Evolutionary conservation across 30 jellyfish, hydroid and myxozoan genomes (phyloP).

Genomic region (Euphysa ruthae): DNA sequence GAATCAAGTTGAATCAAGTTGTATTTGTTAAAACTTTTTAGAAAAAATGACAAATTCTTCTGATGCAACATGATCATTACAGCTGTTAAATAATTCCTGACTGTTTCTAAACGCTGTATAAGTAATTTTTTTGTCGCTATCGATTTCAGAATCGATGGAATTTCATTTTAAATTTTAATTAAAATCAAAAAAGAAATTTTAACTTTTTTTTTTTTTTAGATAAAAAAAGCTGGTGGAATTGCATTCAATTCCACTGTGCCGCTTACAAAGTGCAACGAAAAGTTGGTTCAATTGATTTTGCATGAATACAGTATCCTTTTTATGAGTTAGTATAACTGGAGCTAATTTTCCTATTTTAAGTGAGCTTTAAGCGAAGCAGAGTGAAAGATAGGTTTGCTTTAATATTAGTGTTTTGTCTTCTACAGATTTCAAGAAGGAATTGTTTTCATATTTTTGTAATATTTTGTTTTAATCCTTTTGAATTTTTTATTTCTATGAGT

Average conservation of each 20-base stretch:
- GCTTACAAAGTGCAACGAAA: conserved; percentile 65
- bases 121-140: no score
- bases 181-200: no score
- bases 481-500: neutral
- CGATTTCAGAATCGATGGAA: no score
- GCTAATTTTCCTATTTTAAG: neutral
- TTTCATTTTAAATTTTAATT: no score
- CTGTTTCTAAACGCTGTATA: no score
- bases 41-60: no score
- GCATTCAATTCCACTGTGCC: conserved; percentile 80
- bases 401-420: neutral
- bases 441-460: neutral
- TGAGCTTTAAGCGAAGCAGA: neutral
- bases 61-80: no score
- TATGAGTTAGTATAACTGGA: neutral
- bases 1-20: no score
- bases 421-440: neutral
- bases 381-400: neutral
- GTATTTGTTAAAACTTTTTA: no score
- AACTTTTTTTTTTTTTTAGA: conserved; percentile 38
- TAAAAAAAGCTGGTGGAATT: conserved; percentile 96
- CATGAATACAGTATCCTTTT: conserved; percentile 95
- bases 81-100: no score
- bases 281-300: conserved; percentile 65
- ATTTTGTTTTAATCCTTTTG: neutral